Conservation (phyloP, 2,113 vertebrate species). For the Catharus bicknelli region DNA sequence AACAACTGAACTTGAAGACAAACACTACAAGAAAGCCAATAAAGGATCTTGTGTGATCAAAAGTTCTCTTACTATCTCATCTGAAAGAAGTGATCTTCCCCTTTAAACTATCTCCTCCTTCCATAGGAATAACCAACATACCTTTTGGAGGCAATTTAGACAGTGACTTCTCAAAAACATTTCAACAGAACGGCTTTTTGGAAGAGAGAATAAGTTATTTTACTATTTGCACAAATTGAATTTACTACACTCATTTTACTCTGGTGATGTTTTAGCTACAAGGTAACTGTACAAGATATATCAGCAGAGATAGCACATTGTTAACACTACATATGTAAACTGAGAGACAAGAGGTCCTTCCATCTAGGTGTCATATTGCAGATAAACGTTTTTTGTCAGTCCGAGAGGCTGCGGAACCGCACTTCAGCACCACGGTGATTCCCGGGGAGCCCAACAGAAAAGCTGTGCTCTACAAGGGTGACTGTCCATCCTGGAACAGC, state of each 20-base stretch:
- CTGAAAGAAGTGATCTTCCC: not conserved
- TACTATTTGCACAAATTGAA: slow-evolving; percentile 17
- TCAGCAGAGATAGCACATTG: slow-evolving; percentile 58
- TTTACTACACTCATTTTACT: slow-evolving; percentile 38
- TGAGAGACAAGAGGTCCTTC: not conserved
- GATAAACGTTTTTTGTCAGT: not conserved
- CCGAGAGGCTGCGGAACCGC: not conserved
- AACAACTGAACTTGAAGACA: not conserved
- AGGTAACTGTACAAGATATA: slow-evolving; percentile 51
- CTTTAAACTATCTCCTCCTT: not conserved
- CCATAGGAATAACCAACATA: not conserved
- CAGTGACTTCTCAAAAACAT: slow-evolving; percentile 13
- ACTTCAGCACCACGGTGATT: not conserved
- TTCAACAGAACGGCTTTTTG: slow-evolving; percentile 22
- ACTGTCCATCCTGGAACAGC: slow-evolving; percentile 49
- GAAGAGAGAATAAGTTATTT: slow-evolving; percentile 43
- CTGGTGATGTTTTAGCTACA: slow-evolving; percentile 20
- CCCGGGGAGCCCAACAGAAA: slow-evolving; percentile 29
- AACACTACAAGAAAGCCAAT: not conserved
- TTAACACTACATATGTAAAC: slow-evolving; percentile 56
- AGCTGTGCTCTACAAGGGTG: slow-evolving; percentile 18
- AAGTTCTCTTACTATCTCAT: not conserved
- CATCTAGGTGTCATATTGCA: not conserved
- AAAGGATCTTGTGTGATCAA: not conserved
- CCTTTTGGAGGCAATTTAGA: not conserved